Percentiles rank a stretch among this genome's conserved stretches.
These are phyloP conservation scores for Typhlichthys subterraneus DNA, from an alignment of 2,797 vertebrate genomes.

Conservation along the genomic window DNA sequence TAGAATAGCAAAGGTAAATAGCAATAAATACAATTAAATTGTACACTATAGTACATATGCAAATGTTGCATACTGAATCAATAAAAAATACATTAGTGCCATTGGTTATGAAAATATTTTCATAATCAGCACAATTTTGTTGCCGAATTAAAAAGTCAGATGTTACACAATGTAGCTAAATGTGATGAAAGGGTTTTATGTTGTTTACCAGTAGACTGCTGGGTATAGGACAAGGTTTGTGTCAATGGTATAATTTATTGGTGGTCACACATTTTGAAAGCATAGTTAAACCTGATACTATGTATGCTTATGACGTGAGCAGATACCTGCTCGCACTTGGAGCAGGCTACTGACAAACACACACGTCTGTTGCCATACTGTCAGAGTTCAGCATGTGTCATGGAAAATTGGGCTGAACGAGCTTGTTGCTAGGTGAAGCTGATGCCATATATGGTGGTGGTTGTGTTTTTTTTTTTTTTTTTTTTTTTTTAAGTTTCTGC, in stretches of 20 bases:
- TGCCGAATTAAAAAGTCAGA: too few relatives aligned
- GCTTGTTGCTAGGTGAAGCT: constrained; percentile 74
- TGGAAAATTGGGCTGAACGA: constrained; percentile 84
- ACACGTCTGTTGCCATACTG: constrained; percentile 52
- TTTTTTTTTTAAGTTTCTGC: constrained; percentile 28
- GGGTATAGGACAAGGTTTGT: neutral
- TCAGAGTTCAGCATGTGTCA: constrained; percentile 74
- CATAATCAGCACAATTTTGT: too few relatives aligned
- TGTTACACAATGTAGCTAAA: too few relatives aligned
- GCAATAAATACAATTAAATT: too few relatives aligned
- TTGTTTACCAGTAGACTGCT: neutral
- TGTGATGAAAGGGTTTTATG: neutral
- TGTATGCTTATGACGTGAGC: constrained; percentile 37
- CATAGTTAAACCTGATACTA: constrained; percentile 49
- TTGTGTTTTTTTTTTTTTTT: neutral
- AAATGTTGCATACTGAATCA: too few relatives aligned
- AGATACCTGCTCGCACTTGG: constrained; percentile 58
- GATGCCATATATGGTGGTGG: constrained; percentile 73
- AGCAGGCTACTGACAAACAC: constrained; percentile 5
- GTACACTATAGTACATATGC: too few relatives aligned
- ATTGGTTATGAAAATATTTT: too few relatives aligned
- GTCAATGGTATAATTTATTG: neutral
- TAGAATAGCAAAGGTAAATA: too few relatives aligned
- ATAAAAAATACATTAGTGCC: too few relatives aligned
- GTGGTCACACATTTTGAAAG: constrained; percentile 5